Base-by-base conservation (phyloP, 2,888 invertebrate genomes). In the Ypsolopha sequella region DNA sequence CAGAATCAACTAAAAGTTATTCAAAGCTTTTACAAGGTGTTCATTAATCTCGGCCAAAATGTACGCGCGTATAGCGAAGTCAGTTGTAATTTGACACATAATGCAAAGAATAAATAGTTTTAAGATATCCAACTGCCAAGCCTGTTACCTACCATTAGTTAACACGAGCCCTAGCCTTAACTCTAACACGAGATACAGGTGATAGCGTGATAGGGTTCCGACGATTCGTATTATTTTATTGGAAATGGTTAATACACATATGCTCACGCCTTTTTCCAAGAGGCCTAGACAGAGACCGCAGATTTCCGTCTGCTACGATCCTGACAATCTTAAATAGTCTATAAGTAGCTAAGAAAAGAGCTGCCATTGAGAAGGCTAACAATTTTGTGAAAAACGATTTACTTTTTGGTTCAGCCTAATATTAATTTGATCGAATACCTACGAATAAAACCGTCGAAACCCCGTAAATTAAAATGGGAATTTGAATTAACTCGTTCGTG, bases 91-190 rank as follows among this genome's bases (percentile, higher is more conserved):
- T 24, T 24, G 24, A 24, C 24, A 24, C 24, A 24, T 24, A 24
- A 24, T 24, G 24, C 24, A 24, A 24, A 24, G 24, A 24, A 24
- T 24, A 24, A 24, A 24, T 38, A 38, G 3, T 2, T 38, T 38
- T 10, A 36, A 6, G 43, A 43, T 43, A 43, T 11, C 6, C 7
- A 46, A 8, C 9, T 33, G 48, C 50, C 13, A 43, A 43, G 36
- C 41, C 34, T 34, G 10, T 35, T 75, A 75, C 73, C 76, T 84
- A 81, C 75, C 69, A 82, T 73, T 84, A 84, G 78, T 75, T 80
- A 85, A 85, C 85, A 81, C 78, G 79, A 77, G 68, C 70, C 49
- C 76, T 80, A 78, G 75, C 73, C 80, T 81, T 84, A 82, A 48
- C 67, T 62, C 71, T 79, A 81, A 69, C 71, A 76, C 74, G 76